Base-by-base conservation (phyloP, 2,888 invertebrate genomes). In the Epirrhoe tristata region DNA sequence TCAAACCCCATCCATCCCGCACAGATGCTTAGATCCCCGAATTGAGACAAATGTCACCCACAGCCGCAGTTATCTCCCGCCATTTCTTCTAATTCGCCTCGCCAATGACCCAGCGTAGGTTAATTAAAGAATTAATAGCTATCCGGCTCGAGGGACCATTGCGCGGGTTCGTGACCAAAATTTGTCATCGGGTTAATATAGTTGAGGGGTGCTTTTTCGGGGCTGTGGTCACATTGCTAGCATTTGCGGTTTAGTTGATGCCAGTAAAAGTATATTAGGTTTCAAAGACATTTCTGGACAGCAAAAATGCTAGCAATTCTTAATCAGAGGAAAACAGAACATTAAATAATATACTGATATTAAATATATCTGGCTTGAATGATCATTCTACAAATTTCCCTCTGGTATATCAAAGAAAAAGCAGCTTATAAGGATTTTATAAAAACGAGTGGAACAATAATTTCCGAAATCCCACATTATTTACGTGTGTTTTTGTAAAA, bases 71-170 rank as follows among this genome's bases (percentile, higher is more conserved):
- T 86, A 89, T 88, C 86, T 87, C 80, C 79, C 82, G 82, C 82
- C 83, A 82, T 87, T 87, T 84, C 87, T 87, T 87, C 85, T 88
- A 87, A 90, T 90, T 89, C 86, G 81, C 81, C 78, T 69, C 81
- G 80, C 81, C 81, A 81, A 81, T 82, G 83, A 78, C 80, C 83
- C 81, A 76, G 80, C 77, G 81, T 74, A 83, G 85, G 88, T 89
- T 91, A 90, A 91, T 91, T 91, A 89, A 87, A 88, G 88, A 89
- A 89, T 89, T 88, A 87, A 89, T 89, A 84, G 85, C 76, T 68
- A 74, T 76, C 78, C 78, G 69, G 75, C 79, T 77, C 75, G 70
- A 65, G 75, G 78, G 75, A 72, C 76, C 78, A 58, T 74, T 73
- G 75, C 77, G 77, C 74, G 73, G 74, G 76, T 66, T 72, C 82